Percentiles rank a stretch among this genome's conserved stretches.
Conservation (phyloP, 2,113 vertebrate genomes). For the Neodon shergylaensis region DNA sequence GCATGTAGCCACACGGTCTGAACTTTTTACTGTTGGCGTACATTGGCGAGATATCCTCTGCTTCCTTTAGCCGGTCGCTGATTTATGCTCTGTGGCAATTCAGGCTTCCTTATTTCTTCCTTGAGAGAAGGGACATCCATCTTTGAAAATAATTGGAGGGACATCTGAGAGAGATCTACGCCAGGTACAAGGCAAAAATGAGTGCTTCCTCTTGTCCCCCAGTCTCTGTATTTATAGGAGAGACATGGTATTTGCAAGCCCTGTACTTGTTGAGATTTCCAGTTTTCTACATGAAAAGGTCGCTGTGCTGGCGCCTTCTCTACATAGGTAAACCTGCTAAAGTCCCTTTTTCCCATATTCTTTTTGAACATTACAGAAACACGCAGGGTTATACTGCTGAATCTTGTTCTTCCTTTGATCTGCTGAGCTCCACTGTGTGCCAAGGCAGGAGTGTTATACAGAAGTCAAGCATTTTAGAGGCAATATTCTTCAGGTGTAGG, state of each 20-base stretch:
- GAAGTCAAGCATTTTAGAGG: background rate
- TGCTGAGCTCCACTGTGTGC: background rate
- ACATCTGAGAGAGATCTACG: background rate
- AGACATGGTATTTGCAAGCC: background rate
- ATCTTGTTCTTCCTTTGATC: constrained; percentile 28
- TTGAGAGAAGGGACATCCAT: background rate
- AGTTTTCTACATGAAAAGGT: background rate
- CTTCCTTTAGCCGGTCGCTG: background rate
- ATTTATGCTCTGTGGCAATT: background rate
- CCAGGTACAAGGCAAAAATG: background rate
- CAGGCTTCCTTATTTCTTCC: background rate
- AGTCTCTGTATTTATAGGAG: background rate
- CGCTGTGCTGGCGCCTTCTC: background rate
- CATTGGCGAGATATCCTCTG: background rate
- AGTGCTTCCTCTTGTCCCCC: background rate
- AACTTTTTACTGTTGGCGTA: background rate
- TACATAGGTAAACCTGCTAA: background rate
- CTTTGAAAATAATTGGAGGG: background rate
- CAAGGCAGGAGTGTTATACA: background rate
- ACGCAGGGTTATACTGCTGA: background rate
- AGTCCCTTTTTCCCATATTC: background rate
- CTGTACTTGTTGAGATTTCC: background rate
- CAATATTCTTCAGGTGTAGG: background rate
- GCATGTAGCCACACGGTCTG: background rate
- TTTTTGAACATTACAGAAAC: background rate